These are phyloP conservation scores for Clavelina lepadiformis DNA, from an alignment of 23 tunicate species.

Conservation along the genomic window DNA sequence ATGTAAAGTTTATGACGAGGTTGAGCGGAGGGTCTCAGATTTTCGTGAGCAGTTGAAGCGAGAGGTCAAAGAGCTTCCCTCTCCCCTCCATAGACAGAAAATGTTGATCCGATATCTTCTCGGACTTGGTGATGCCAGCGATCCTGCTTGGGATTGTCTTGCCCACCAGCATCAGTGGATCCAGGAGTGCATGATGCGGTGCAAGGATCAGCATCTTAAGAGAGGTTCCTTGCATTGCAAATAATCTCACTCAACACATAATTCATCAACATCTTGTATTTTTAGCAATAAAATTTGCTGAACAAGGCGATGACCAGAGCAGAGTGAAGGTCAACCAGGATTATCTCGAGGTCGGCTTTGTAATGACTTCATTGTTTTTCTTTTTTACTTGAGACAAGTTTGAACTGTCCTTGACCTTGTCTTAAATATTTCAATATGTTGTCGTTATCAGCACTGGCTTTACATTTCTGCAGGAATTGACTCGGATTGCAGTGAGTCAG, in stretches of 20 bases:
- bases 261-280: background rate
- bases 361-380: background rate
- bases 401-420: background rate
- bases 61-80: slow-evolving; percentile 68
- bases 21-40: slow-evolving; percentile 45
- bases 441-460: too few species aligned
- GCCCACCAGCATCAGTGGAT: slow-evolving; percentile 83
- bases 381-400: background rate
- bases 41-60: slow-evolving; percentile 60
- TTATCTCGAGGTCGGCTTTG: slow-evolving; percentile 31
- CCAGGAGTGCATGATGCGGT: slow-evolving; percentile 48
- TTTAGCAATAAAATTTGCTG: slow-evolving; percentile 29
- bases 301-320: slow-evolving; percentile 15
- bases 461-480: slow-evolving; percentile 46
- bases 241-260: background rate
- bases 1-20: slow-evolving; percentile 56
- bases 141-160: slow-evolving; percentile 94
- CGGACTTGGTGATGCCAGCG: slow-evolving; percentile 58
- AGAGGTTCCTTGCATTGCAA: slow-evolving; percentile 9
- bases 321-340: slow-evolving; percentile 36
- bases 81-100: slow-evolving; percentile 66
- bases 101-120: slow-evolving; percentile 76
- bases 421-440: background rate
- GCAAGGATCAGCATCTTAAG: slow-evolving; percentile 55
- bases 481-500: slow-evolving; percentile 66